These are phyloP conservation scores for Glareola pratincola DNA, from an alignment of 2,113 vertebrate species.

Conservation along the genomic window DNA sequence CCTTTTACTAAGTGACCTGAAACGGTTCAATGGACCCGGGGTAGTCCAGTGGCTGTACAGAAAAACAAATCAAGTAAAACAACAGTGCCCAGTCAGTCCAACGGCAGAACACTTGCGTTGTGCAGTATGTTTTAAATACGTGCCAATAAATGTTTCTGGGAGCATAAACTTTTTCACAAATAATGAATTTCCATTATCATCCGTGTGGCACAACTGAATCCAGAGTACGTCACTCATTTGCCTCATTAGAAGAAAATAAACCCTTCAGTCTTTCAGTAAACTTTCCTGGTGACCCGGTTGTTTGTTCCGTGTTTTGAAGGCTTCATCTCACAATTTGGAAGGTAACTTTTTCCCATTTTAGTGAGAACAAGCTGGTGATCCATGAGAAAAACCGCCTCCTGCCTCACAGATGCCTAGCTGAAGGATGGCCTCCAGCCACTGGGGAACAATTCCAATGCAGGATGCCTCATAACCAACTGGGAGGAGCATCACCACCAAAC, in stretches of 20 bases:
- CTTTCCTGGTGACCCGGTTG: neutral
- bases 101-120: neutral
- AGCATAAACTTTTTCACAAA: neutral
- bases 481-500: neutral
- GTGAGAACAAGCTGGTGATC: neutral
- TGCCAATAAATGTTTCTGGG: neutral
- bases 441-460: neutral
- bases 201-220: neutral
- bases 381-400: neutral
- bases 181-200: neutral
- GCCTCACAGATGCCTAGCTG: neutral
- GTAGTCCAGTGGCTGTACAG: neutral
- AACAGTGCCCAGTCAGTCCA: accelerated
- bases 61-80: neutral
- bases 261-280: neutral
- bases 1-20: neutral
- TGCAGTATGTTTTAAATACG: neutral
- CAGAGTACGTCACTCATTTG: neutral
- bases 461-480: neutral
- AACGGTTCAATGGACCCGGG: neutral
- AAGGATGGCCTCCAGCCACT: neutral
- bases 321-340: neutral
- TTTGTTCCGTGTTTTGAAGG: neutral
- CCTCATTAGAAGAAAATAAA: neutral
- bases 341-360: neutral